These are phyloP conservation scores for Calvadosia cruxmelitensis DNA, from an alignment of 30 jellyfish, hydroid and myxozoan species.

Conservation along the genomic window DNA sequence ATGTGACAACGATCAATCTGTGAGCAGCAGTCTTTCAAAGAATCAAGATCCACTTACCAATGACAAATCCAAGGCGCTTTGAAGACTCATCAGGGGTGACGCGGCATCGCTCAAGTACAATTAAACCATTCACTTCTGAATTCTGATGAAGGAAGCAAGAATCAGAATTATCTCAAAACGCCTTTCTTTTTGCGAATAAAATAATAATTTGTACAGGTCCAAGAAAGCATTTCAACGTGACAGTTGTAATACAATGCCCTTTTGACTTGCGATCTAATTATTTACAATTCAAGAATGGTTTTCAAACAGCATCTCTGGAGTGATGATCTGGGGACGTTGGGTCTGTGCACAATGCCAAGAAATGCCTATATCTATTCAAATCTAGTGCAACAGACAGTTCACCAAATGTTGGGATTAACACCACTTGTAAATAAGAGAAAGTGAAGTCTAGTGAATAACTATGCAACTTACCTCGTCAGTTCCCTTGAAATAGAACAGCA, in stretches of 20 bases:
- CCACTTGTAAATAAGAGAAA: not conserved
- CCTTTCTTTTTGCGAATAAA: no score
- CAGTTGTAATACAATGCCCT: no score
- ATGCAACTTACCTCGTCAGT: conserved; percentile 39
- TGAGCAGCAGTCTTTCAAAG: no score
- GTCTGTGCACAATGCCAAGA: no score
- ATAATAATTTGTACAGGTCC: no score
- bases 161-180: not conserved
- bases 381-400: no score
- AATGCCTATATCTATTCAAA: no score
- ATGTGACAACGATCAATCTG: no score
- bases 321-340: no score
- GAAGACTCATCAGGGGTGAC: conserved; percentile 11
- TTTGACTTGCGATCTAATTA: no score
- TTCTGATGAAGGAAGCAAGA: conserved; percentile 4
- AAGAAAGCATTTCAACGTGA: not conserved
- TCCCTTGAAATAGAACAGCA: conserved; percentile 56
- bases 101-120: conserved; percentile 53
- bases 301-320: not conserved
- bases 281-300: not conserved
- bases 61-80: conserved; percentile 26
- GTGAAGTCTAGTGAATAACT: not conserved
- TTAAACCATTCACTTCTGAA: conserved; percentile 69
- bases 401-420: no score
- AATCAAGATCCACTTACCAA: no score